A percentile compares a stretch with the other conserved stretches of the same genome.
phyloP scores from a whole-genome alignment of 2,113 vertebrate genomes.

The Microtus ochrogaster region DNA sequence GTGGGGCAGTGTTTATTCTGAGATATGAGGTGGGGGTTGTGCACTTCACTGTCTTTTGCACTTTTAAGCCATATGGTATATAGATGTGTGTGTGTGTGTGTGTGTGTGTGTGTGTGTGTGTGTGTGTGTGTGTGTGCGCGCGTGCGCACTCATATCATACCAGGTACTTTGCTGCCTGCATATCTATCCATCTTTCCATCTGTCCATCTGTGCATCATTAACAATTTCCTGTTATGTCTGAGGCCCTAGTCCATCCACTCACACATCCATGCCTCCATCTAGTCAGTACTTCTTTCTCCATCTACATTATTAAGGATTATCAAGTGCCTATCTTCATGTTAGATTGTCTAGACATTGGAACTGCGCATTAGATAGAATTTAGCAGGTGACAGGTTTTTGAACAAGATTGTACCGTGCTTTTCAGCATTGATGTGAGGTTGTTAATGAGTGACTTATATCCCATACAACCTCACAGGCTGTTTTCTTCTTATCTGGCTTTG shows the following conservation, averaged over 20 bases:
- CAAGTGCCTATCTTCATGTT: not conserved
- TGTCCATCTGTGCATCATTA: not conserved
- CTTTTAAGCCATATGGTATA: not conserved
- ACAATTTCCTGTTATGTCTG: not conserved
- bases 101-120: no score
- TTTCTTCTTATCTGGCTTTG: conserved; percentile 40
- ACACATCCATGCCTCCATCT: not conserved
- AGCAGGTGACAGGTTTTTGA: not conserved
- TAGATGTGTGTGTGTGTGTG: no score
- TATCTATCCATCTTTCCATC: not conserved
- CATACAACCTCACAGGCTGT: not conserved
- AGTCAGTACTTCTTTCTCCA: not conserved
- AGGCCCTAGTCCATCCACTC: not conserved
- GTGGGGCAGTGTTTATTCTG: not conserved
- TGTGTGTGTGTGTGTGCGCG: no score
- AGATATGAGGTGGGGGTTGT: not conserved
- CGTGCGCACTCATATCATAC: not conserved
- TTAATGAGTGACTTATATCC: not conserved
- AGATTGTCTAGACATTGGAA: not conserved
- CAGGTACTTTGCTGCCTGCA: not conserved
- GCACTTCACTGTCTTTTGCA: not conserved
- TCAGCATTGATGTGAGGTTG: not conserved
- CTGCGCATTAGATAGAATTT: not conserved
- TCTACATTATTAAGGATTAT: not conserved
- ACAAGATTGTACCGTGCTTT: conserved; percentile 5